phyloP scores from a whole-genome alignment of 2,888 invertebrate species.

The Lydus trimaculatus region DNA sequence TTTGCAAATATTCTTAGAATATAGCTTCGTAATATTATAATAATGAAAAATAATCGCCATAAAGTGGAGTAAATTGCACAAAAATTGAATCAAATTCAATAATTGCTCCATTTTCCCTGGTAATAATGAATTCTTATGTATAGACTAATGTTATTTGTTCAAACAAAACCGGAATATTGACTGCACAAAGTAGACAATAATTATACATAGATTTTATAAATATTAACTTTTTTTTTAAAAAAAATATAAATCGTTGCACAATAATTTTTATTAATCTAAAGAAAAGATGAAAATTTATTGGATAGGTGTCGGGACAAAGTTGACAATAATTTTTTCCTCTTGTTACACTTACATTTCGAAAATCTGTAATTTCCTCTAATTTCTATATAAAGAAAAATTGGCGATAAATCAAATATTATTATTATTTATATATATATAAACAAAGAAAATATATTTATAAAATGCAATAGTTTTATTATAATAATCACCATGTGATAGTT shows the following conservation, averaged over 20 bases:
- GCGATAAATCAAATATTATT: slow-evolving; percentile 11
- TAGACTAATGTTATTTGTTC: slow-evolving; percentile 31
- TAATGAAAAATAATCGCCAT: slow-evolving; percentile 36
- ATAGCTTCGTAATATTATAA: slow-evolving; percentile 38
- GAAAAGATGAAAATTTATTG: slow-evolving; percentile 36
- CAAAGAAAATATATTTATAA: slow-evolving; percentile 31
- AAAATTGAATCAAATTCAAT: neutral
- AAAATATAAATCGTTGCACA: slow-evolving; percentile 40
- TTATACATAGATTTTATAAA: slow-evolving; percentile 28
- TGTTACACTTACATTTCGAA: slow-evolving; percentile 31
- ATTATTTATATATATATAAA: slow-evolving; percentile 24
- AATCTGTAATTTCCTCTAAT: slow-evolving; percentile 21
- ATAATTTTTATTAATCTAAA: slow-evolving; percentile 37
- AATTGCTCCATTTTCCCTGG: neutral
- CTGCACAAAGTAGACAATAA: slow-evolving; percentile 59
- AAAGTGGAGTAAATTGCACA: neutral
- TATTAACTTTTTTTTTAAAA: slow-evolving; percentile 22
- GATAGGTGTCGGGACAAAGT: slow-evolving; percentile 52
- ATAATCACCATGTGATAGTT: slow-evolving; percentile 53
- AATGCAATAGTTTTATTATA: slow-evolving; percentile 49
- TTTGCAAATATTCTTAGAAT: slow-evolving; percentile 54
- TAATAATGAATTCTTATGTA: neutral
- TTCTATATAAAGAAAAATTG: slow-evolving; percentile 8
- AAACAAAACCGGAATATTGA: slow-evolving; percentile 43
- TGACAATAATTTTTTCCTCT: slow-evolving; percentile 46